These are phyloP conservation scores for Catagonus wagneri DNA, from an alignment of 2,113 vertebrate species.

Conservation along the genomic window DNA sequence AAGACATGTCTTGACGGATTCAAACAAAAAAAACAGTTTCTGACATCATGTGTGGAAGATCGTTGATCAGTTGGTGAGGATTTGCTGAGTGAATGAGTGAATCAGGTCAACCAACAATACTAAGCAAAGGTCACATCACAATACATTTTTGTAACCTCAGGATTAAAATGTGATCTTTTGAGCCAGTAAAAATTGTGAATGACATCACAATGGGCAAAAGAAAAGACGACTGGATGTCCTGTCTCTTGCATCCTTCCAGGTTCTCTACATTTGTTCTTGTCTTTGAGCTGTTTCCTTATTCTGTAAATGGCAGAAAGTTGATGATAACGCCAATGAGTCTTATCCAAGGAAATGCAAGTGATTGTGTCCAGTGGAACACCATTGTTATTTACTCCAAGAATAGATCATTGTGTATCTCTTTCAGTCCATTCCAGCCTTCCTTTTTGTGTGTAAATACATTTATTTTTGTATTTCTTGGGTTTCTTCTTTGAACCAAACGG, in stretches of 20 bases:
- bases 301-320: not conserved
- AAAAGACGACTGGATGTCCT: not conserved
- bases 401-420: not conserved
- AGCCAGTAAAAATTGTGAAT: not conserved
- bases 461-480: too few species aligned
- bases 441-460: not conserved
- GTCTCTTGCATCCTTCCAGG: rapidly evolving
- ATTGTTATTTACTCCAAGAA: too few species aligned
- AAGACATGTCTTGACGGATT: not conserved
- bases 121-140: not conserved
- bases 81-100: not conserved
- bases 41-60: not conserved
- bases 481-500: not conserved
- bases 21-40: not conserved
- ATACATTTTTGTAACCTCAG: not conserved
- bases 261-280: not conserved
- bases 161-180: not conserved
- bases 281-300: not conserved
- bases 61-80: not conserved
- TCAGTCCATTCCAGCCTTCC: not conserved
- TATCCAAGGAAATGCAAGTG: not conserved
- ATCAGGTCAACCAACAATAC: not conserved
- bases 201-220: not conserved
- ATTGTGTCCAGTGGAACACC: not conserved
- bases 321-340: not conserved